These are phyloP conservation scores for Xenops minutus DNA, from an alignment of 2,797 vertebrate genomes.

Conservation along the genomic window DNA sequence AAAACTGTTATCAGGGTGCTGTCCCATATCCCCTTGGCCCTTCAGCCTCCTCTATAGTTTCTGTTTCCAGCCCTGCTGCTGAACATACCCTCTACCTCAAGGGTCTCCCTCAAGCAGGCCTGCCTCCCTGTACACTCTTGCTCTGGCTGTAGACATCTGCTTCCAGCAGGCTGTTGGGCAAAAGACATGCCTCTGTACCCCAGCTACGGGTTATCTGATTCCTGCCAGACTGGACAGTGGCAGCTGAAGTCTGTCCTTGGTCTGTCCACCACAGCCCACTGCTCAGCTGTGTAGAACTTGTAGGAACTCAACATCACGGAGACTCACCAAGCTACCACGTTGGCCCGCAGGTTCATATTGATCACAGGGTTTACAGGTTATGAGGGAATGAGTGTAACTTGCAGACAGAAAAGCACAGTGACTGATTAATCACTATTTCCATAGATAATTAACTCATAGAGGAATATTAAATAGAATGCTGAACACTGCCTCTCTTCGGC, in stretches of 20 bases:
- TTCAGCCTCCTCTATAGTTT: not conserved
- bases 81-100: not conserved
- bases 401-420: not conserved
- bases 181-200: not conserved
- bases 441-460: not conserved
- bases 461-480: not conserved
- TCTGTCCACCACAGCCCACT: not conserved
- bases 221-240: not conserved
- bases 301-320: not conserved
- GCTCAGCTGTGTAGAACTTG: not conserved
- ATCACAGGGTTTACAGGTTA: not conserved
- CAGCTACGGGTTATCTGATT: fast-evolving
- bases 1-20: not conserved
- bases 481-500: not conserved
- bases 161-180: not conserved
- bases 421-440: not conserved
- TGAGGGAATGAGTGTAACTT: not conserved
- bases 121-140: not conserved
- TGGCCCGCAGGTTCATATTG: not conserved
- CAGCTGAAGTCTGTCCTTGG: fast-evolving
- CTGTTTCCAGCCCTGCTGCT: not conserved
- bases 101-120: not conserved
- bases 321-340: not conserved
- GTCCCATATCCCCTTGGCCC: not conserved
- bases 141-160: not conserved